Evolutionary conservation across 1,140 invertebrate species (phyloP), one percentile per base, ranked within the genome.

Genomic region (Lordiphosa collinella): DNA sequence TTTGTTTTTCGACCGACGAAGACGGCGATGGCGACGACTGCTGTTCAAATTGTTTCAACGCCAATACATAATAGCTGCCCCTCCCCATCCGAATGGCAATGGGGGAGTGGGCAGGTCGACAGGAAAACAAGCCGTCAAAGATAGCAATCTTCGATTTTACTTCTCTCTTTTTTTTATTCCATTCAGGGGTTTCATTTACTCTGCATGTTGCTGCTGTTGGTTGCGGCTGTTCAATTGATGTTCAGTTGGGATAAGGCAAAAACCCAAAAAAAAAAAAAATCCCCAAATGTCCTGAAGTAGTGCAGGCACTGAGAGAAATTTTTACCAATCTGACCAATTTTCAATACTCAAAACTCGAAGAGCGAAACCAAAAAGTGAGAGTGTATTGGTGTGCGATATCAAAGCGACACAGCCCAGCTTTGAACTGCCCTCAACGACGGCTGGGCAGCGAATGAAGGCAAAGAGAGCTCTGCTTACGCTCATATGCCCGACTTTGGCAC

Each of bases 121-220:
- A 84, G 72, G 72, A 84, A 84, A 84, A 84, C 78, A 84, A 80
- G 74, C 74, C 85, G 69, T 87, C 85, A 87, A 87, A 87, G 85
- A 87, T 87, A 87, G 79, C 75, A 87, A 87, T 87, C 85, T 87
- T 87, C 85, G 86, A 87, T 87, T 87, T 87, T 69, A 64, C 64
- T 79, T 69, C 38, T 66, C 55, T 69, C 51, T 36, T 12, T 47
- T 54, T 41, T 36, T 34, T 18, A 31, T 37, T 60, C 13, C 38
- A 34, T 22, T 35, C 57, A 50, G 56, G 72, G 78, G 68, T 78
- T 84, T 84, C 78, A 84, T 84, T 84, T 76, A 84, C 78, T 84
- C 78, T 84, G 34, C 53, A 37, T 79, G 72, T 65, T 71, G 51
- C 56, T 66, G 56, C 31, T 34, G 29, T 40, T 65, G 61, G 29